phyloP scores from a whole-genome alignment of 2,797 vertebrate species.

The Adrianichthys oophorus region DNA sequence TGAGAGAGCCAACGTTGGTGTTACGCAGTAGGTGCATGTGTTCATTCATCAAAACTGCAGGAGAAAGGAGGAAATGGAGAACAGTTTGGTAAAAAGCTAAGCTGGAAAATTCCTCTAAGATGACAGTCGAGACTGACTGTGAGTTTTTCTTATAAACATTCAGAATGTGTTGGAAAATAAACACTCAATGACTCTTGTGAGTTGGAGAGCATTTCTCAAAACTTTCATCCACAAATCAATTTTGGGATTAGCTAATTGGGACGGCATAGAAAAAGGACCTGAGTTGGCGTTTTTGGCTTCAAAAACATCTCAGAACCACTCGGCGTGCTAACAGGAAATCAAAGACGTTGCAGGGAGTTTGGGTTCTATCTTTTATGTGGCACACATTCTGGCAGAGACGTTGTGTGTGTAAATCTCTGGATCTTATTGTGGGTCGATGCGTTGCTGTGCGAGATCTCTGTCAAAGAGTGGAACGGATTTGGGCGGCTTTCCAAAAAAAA shows the following conservation, averaged over 20 bases:
- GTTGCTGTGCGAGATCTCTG: constrained; percentile 49
- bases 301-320: constrained; percentile 45
- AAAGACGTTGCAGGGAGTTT: constrained; percentile 64
- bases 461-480: constrained; percentile 51
- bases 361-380: constrained; percentile 67
- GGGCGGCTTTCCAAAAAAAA: constrained; percentile 48
- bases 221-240: constrained; percentile 5
- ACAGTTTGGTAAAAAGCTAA: constrained; percentile 2
- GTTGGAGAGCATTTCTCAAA: constrained; percentile 11
- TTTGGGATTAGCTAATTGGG: constrained; percentile 21
- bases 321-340: constrained; percentile 57
- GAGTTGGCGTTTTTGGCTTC: constrained; percentile 43
- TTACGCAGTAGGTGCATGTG: constrained; percentile 24
- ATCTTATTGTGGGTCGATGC: constrained; percentile 66
- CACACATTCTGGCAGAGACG: constrained; percentile 45
- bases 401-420: constrained; percentile 56
- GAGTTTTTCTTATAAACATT: constrained; percentile 2
- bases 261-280: constrained; percentile 31
- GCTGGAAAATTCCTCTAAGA: background rate
- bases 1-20: constrained; percentile 46
- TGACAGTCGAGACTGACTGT: constrained; percentile 1
- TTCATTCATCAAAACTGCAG: constrained; percentile 28
- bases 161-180: constrained; percentile 17
- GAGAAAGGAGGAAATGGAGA: constrained; percentile 17
- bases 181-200: constrained; percentile 10